Conservation (phyloP, 1,140 invertebrate species). For the Oryzaephilus surinamensis region DNA sequence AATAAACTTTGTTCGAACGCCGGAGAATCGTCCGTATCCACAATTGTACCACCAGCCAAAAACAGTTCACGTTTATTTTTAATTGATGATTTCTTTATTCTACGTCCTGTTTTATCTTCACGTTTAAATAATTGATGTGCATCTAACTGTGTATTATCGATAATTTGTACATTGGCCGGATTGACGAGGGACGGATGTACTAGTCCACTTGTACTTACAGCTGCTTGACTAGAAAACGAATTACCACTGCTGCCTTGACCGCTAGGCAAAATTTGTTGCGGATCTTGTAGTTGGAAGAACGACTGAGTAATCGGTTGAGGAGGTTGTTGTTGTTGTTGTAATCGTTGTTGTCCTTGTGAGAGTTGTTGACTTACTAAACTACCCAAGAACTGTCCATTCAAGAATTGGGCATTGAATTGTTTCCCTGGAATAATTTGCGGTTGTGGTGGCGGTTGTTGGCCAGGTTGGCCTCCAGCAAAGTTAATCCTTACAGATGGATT, state of each 20-base stretch:
- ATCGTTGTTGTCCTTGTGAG: constrained; percentile 27
- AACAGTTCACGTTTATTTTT: constrained; percentile 54
- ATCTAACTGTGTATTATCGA: constrained; percentile 39
- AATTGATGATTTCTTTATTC: constrained; percentile 24
- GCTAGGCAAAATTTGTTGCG: background rate
- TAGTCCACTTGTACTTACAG: constrained; percentile 15
- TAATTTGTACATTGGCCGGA: constrained; percentile 47
- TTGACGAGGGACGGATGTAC: constrained; percentile 26
- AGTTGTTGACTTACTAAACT: constrained; percentile 47
- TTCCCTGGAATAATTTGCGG: constrained; percentile 40
- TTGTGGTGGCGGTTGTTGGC: constrained; percentile 16
- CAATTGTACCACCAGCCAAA: constrained; percentile 50
- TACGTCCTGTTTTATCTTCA: constrained; percentile 21
- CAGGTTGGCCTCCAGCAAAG: constrained; percentile 33
- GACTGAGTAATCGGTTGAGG: too few species aligned
- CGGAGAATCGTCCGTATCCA: constrained; percentile 49
- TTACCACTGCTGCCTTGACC: background rate
- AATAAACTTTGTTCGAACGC: constrained; percentile 41
- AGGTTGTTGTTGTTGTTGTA: constrained; percentile 19
- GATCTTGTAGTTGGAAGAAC: too few species aligned
- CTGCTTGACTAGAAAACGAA: constrained; percentile 4
- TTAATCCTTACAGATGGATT: constrained; percentile 48
- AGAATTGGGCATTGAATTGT: constrained; percentile 42
- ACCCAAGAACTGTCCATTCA: constrained; percentile 50
- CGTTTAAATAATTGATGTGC: constrained; percentile 45